Evolutionary conservation across 2,113 vertebrate genomes (phyloP).

Genomic region (Malurus alboscapulatus): DNA sequence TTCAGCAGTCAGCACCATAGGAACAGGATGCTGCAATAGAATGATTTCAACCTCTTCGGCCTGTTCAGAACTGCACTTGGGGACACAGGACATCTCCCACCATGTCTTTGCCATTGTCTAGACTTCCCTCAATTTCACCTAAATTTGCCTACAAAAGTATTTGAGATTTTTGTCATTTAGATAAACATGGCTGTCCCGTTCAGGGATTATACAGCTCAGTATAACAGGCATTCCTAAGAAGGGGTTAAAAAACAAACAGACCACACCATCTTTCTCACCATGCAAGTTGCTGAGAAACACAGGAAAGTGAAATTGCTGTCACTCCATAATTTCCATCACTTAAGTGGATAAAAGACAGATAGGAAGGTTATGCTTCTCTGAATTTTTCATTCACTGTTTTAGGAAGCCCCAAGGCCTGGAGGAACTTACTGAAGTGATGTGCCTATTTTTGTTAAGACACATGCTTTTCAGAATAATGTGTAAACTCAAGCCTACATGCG

Average conservation of each 20-base stretch:
- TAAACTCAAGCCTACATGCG: not conserved
- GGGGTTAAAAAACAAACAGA: not conserved
- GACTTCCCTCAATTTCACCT: not conserved
- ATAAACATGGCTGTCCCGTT: not conserved
- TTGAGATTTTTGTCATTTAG: not conserved
- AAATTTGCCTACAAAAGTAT: not conserved
- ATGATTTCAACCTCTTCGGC: not conserved
- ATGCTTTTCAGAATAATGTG: not conserved
- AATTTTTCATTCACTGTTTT: slow-evolving; percentile 20
- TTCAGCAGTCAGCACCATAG: not conserved
- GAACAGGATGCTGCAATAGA: not conserved
- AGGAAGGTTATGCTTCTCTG: slow-evolving; percentile 9
- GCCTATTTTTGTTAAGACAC: slow-evolving; percentile 14
- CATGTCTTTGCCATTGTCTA: not conserved
- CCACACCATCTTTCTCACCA: not conserved
- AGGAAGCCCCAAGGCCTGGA: not conserved
- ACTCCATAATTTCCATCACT: not conserved
- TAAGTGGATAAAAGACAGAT: not conserved
- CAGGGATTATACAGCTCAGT: not conserved
- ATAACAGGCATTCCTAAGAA: not conserved
- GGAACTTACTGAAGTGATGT: not conserved
- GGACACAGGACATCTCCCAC: not conserved
- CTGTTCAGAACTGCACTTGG: not conserved
- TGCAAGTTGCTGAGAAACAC: not conserved
- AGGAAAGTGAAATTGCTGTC: not conserved